Evolutionary conservation across 2,797 vertebrate species (phyloP).

Genomic region (Pangasius sanitwongsei): DNA sequence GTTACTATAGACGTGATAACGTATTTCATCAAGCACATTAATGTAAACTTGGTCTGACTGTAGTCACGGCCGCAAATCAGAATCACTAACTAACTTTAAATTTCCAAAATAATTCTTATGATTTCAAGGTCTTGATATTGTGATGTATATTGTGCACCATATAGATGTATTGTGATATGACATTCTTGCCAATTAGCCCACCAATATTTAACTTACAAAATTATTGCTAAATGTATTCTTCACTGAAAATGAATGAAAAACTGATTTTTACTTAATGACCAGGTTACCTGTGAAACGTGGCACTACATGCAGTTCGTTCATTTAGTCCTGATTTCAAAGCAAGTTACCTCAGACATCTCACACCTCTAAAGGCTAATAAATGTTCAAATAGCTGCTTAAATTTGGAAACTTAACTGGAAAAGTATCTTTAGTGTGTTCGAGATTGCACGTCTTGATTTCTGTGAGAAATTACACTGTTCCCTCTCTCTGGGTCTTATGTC

Average conservation of each 20-base stretch:
- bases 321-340: neutral
- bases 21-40: neutral
- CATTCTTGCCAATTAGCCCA: neutral
- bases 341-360: neutral
- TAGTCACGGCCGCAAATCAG: neutral
- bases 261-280: neutral
- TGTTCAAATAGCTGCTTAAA: neutral
- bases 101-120: neutral
- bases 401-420: neutral
- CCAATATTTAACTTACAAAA: neutral
- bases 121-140: neutral
- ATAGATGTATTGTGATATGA: neutral
- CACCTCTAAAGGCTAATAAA: neutral
- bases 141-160: neutral
- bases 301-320: neutral
- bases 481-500: neutral
- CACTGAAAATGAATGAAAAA: neutral
- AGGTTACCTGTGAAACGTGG: neutral
- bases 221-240: neutral
- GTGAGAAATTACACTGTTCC: neutral
- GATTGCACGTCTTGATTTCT: neutral
- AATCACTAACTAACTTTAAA: too few species aligned
- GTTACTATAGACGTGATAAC: neutral
- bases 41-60: neutral
- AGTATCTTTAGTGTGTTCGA: neutral